Evolutionary conservation across 2,797 vertebrate species (phyloP).

Genomic region (Denticeps clupeoides): DNA sequence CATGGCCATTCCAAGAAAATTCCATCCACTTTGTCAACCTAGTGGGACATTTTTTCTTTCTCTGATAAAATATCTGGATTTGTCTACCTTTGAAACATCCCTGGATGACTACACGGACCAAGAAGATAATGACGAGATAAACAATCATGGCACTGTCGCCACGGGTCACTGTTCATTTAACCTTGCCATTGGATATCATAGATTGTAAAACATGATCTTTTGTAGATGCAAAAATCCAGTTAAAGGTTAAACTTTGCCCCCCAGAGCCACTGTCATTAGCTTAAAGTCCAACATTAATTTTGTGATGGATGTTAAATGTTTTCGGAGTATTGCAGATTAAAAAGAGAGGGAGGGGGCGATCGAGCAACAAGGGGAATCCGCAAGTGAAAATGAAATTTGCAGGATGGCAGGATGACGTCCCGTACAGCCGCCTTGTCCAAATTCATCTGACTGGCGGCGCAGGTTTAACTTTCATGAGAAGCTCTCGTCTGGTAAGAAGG

Average conservation of each 20-base stretch:
- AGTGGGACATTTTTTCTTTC: not conserved
- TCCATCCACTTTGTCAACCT: slow-evolving; percentile 23
- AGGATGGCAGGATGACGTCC: no score
- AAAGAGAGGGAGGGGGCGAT: not conserved
- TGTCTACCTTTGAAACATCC: slow-evolving; percentile 1
- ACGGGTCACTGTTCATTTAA: slow-evolving; percentile 9
- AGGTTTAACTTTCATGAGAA: not conserved
- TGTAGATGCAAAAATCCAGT: not conserved
- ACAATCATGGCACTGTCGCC: slow-evolving; percentile 9
- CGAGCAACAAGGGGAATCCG: no score
- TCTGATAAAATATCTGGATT: slow-evolving; percentile 7
- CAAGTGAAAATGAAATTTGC: no score
- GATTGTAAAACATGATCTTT: slow-evolving; percentile 3
- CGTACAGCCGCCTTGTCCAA: no score
- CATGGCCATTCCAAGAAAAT: slow-evolving; percentile 18
- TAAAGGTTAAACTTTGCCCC: not conserved
- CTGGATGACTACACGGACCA: slow-evolving; percentile 10
- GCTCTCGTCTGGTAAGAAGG: slow-evolving; percentile 12
- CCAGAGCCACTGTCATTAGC: no score
- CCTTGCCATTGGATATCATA: slow-evolving; percentile 6
- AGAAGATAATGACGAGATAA: slow-evolving; percentile 20
- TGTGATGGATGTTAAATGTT: not conserved
- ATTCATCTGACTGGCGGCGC: not conserved
- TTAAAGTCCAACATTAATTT: not conserved
- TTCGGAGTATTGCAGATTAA: slow-evolving; percentile 4